Evolutionary conservation across 2,888 invertebrate species (phyloP).

Genomic region (Formica aserva): DNA sequence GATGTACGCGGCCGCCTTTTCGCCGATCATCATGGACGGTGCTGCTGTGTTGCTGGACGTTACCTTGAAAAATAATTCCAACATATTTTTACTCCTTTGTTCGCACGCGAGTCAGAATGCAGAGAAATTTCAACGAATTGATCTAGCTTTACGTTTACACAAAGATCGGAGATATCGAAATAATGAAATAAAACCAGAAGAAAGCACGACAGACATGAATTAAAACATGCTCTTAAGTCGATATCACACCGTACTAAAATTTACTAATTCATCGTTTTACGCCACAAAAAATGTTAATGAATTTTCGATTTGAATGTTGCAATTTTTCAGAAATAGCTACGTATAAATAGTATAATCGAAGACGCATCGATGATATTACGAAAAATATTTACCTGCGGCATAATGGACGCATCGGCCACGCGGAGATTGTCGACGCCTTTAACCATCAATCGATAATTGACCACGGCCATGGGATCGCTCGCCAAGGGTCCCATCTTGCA

Average conservation of each 20-base stretch:
- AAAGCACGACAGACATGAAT: no score
- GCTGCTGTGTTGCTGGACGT: conserved; percentile 87
- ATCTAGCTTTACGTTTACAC: not conserved
- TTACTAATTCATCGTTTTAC: not conserved
- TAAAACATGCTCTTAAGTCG: not conserved
- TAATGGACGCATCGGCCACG: conserved; percentile 89
- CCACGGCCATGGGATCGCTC: conserved; percentile 91
- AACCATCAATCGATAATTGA: conserved; percentile 90
- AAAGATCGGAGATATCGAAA: not conserved
- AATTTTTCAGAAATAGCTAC: not conserved
- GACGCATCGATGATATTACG: not conserved
- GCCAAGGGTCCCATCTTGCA: conserved; percentile 92
- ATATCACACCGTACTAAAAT: not conserved
- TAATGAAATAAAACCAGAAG: not conserved
- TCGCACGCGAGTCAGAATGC: not conserved
- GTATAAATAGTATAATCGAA: not conserved
- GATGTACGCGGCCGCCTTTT: conserved; percentile 87
- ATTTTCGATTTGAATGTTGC: not conserved
- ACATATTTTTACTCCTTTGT: not conserved
- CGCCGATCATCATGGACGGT: conserved; percentile 88
- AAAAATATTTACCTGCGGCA: conserved; percentile 86
- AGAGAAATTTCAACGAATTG: not conserved
- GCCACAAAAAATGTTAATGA: not conserved
- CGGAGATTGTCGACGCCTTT: conserved; percentile 88
- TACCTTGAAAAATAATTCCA: conserved; percentile 71